A percentile compares a stretch with the other conserved stretches of the same genome.
These are phyloP conservation scores for Pentamera pediparva DNA, from an alignment of 53 echinoderm and acorn worm genomes.

Conservation along the genomic window DNA sequence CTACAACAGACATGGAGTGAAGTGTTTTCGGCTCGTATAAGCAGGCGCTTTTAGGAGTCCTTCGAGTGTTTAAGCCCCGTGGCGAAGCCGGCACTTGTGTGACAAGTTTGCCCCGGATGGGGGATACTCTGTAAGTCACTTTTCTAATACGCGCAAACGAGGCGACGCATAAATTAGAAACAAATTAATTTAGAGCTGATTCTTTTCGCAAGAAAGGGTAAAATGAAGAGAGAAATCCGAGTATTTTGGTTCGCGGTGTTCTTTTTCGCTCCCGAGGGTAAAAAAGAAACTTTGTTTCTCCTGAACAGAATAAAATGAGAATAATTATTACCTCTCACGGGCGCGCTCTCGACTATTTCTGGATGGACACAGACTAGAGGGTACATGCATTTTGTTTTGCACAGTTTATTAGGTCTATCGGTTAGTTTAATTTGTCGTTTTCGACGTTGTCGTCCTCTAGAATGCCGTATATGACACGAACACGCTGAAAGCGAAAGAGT, in stretches of 20 bases:
- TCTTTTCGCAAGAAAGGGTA: no score
- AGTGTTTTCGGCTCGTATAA: slow-evolving; percentile 7
- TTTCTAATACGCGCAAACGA: slow-evolving; percentile 29
- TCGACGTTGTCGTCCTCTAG: not conserved
- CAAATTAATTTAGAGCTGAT: slow-evolving; percentile 1
- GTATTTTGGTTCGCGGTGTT: not conserved
- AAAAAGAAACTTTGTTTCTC: not conserved
- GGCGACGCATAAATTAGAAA: slow-evolving; percentile 34
- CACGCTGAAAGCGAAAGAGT: no score
- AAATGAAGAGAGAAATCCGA: not conserved
- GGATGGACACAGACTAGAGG: slow-evolving; percentile 19
- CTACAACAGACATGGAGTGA: not conserved
- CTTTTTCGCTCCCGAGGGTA: not conserved
- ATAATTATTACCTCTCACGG: slow-evolving; percentile 34
- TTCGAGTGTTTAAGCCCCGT: slow-evolving; percentile 25
- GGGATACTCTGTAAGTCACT: slow-evolving; percentile 18
- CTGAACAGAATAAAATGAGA: not conserved
- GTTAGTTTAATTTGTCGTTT: not conserved
- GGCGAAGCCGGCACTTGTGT: slow-evolving; percentile 34
- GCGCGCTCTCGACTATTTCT: slow-evolving; percentile 4
- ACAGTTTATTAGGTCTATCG: not conserved
- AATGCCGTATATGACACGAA: no score
- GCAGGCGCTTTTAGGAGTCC: slow-evolving; percentile 21
- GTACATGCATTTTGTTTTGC: not conserved
- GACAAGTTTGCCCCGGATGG: slow-evolving; percentile 24